Evolutionary conservation across 2,888 invertebrate species (phyloP).

Genomic region (Tetramorium bicarinatum): DNA sequence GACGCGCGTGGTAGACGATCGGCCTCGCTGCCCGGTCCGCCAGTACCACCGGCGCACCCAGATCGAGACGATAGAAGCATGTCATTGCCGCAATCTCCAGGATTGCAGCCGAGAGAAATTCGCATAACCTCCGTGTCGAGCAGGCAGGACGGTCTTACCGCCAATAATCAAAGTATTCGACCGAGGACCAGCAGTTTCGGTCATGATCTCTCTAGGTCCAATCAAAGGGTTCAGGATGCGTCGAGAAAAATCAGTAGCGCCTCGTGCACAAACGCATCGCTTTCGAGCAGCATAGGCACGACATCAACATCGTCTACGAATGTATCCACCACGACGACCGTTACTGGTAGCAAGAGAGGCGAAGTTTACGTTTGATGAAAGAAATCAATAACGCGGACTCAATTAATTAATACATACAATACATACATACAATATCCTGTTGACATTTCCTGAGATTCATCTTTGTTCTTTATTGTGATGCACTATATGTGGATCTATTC

Average conservation of each 20-base stretch:
- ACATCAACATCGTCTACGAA: constrained; percentile 63
- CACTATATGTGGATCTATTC: neutral
- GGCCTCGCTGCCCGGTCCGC: constrained; percentile 80
- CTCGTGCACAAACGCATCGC: constrained; percentile 77
- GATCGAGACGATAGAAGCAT: constrained; percentile 82
- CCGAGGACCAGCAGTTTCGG: constrained; percentile 82
- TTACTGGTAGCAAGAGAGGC: constrained; percentile 85
- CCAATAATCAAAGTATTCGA: constrained; percentile 72
- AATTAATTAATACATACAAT: constrained; percentile 12
- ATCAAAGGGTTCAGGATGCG: constrained; percentile 74
- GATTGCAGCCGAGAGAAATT: constrained; percentile 78
- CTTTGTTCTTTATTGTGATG: constrained; percentile 64
- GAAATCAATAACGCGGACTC: neutral
- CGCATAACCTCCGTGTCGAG: constrained; percentile 74
- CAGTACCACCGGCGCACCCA: constrained; percentile 75
- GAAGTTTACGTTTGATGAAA: constrained; percentile 88
- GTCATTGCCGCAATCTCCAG: constrained; percentile 83
- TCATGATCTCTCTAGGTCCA: constrained; percentile 72
- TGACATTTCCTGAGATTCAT: constrained; percentile 48
- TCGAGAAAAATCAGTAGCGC: constrained; percentile 87
- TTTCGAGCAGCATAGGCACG: constrained; percentile 63
- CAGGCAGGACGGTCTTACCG: constrained; percentile 70
- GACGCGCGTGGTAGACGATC: constrained; percentile 84
- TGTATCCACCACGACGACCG: constrained; percentile 80
- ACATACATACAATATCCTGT: neutral